These are phyloP conservation scores for Archaeoteleia sp. DNA, from an alignment of 2,888 invertebrate species.

Conservation along the genomic window DNA sequence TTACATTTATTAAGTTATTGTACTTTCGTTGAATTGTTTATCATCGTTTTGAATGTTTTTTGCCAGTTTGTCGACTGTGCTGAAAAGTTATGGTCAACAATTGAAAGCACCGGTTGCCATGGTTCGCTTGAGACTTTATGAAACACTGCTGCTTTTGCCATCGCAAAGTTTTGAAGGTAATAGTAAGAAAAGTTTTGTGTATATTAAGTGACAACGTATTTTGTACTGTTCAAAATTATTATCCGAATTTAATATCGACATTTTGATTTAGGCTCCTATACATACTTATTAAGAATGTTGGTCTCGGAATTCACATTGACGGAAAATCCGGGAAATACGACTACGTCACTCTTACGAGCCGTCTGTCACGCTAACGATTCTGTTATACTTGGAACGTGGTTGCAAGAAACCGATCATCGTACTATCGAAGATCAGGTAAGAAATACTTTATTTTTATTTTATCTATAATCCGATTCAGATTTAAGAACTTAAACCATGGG, in stretches of 20 bases:
- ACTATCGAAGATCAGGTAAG: constrained; percentile 97
- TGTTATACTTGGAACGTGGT: constrained; percentile 94
- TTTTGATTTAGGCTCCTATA: constrained; percentile 89
- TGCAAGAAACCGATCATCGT: constrained; percentile 96
- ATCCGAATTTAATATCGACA: too few species aligned
- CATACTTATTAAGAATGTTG: constrained; percentile 90
- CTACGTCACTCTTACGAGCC: constrained; percentile 87
- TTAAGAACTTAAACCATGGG: too few species aligned
- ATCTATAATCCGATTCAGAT: neutral
- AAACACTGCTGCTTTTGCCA: constrained; percentile 86
- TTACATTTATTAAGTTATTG: constrained; percentile 6
- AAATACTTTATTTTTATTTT: constrained; percentile 29
- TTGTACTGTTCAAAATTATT: too few species aligned
- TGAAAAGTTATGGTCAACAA: constrained; percentile 92
- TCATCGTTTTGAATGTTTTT: constrained; percentile 21
- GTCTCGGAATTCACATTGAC: constrained; percentile 96
- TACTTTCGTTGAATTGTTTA: constrained; percentile 5
- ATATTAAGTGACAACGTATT: too few species aligned
- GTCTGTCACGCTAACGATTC: constrained; percentile 93
- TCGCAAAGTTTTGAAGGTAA: constrained; percentile 87
- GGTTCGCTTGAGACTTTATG: constrained; percentile 94
- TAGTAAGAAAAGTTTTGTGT: constrained; percentile 36
- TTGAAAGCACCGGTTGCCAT: constrained; percentile 96
- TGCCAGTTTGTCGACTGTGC: constrained; percentile 86
- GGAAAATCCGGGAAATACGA: constrained; percentile 94